phyloP scores from a whole-genome alignment of 2,888 invertebrate species.

The Nasonia oneida region DNA sequence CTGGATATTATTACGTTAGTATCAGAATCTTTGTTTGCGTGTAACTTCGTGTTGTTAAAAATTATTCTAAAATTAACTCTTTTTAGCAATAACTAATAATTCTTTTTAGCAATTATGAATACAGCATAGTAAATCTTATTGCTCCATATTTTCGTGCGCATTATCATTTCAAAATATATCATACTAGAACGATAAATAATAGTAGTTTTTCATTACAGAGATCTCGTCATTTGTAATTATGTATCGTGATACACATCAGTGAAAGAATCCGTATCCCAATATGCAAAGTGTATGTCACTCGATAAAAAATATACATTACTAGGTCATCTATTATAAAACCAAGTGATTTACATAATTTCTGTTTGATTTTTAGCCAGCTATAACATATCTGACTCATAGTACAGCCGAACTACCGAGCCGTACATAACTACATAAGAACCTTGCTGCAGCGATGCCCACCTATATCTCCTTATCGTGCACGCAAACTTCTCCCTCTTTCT shows the following conservation, averaged over 20 bases:
- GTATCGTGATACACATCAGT: too few species aligned
- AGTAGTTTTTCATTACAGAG: too few species aligned
- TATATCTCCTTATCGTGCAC: background rate
- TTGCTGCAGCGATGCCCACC: background rate
- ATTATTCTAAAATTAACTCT: too few species aligned
- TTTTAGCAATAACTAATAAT: too few species aligned
- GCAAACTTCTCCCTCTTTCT: background rate
- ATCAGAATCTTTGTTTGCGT: too few species aligned
- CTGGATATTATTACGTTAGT: background rate
- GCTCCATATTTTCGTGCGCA: too few species aligned
- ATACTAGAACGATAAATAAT: too few species aligned
- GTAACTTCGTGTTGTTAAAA: too few species aligned
- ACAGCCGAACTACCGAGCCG: background rate
- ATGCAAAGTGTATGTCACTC: background rate
- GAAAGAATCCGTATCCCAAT: background rate
- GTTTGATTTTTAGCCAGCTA: background rate
- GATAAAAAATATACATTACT: background rate
- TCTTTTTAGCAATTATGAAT: too few species aligned
- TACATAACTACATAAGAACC: background rate
- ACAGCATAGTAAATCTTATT: too few species aligned
- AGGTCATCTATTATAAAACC: background rate
- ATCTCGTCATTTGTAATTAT: too few species aligned
- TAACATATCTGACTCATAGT: background rate
- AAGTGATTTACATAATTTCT: constrained; percentile 7
- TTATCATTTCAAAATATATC: too few species aligned